phyloP scores from a whole-genome alignment of 1,140 invertebrate species.

The Plectrocnemia conspersa region DNA sequence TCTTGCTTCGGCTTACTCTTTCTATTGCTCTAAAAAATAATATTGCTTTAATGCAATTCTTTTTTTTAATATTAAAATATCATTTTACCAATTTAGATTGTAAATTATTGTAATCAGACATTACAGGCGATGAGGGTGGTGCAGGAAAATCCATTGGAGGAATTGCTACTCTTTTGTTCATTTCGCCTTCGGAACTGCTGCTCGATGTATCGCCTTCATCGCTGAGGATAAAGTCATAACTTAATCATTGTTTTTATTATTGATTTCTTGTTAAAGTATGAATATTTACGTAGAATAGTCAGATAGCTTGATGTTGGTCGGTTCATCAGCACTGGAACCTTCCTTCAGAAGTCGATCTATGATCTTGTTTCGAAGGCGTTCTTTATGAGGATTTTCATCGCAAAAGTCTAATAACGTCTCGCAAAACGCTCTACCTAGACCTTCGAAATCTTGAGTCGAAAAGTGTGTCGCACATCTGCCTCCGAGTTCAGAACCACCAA shows the following conservation, averaged over 20 bases:
- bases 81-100: not conserved
- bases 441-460: constrained; percentile 63
- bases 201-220: constrained; percentile 74
- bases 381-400: constrained; percentile 82
- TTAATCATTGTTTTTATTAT: constrained; percentile 14
- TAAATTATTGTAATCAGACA: too few species aligned
- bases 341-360: constrained; percentile 71
- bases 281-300: constrained; percentile 73
- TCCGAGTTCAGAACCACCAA: constrained; percentile 79
- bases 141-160: constrained; percentile 30
- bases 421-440: constrained; percentile 82
- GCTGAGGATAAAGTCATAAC: constrained; percentile 44
- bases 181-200: constrained; percentile 52
- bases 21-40: constrained; percentile 25
- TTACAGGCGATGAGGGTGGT: constrained; percentile 47
- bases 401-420: constrained; percentile 88
- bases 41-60: not conserved
- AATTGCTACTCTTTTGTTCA: constrained; percentile 35
- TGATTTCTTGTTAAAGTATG: constrained; percentile 3
- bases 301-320: constrained; percentile 75
- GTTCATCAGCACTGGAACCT: constrained; percentile 82
- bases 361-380: constrained; percentile 72
- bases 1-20: constrained; percentile 41
- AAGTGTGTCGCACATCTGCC: constrained; percentile 84
- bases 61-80: not conserved